Base-by-base conservation (phyloP, 1,140 invertebrate genomes). In the Branchinecta lindahli region DNA sequence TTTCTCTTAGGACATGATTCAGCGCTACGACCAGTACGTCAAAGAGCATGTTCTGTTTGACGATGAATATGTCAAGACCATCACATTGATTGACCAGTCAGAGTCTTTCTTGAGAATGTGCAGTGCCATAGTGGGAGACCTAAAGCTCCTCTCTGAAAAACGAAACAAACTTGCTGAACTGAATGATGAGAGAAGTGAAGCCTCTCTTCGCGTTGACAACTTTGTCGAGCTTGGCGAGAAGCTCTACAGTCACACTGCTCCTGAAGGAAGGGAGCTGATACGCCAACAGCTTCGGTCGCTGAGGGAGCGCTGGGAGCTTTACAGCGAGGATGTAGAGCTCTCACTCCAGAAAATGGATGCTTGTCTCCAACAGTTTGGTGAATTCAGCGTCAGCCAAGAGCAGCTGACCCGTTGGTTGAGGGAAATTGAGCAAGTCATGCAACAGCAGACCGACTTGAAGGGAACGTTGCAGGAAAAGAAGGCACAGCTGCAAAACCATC, bases 391-490 rank as follows among this genome's bases (percentile, higher is more conserved):
- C 71, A 86, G 89, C 44, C 88, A 96, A 81, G 93, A 96, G 77
- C 90, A 95, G 77, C 78, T 96, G 15, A 93, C 90, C 0, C 89
- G 91, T 77, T 97, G 94, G 94, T 77, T 96, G 2, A 86, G 88
- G 75, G 91, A 94, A 76, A 90, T 94, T 8, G 92, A 96, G 78
- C 84, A 87, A 73, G 89, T 91, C 3, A 92, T 97, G 87, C 89
- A 92, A 74, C 85, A 89, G 72, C 91, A 95, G 75, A 93, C 89
- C 0, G 91, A 96, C 78, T 80, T 92, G 1, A 94, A 95, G 78
- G 86, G 88, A 0, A 91, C 92, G 0, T 79, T 97, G 21, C 93
- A 94, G 80, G 94, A 96, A 77, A 97, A 96, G 80, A 86, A 90
- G 72, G 92, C 92, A 0, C 93, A 96, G 77, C 78, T 96, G 15